These are phyloP conservation scores for Argyrosomus japonicus DNA, from an alignment of 2,113 vertebrate genomes.

Conservation along the genomic window DNA sequence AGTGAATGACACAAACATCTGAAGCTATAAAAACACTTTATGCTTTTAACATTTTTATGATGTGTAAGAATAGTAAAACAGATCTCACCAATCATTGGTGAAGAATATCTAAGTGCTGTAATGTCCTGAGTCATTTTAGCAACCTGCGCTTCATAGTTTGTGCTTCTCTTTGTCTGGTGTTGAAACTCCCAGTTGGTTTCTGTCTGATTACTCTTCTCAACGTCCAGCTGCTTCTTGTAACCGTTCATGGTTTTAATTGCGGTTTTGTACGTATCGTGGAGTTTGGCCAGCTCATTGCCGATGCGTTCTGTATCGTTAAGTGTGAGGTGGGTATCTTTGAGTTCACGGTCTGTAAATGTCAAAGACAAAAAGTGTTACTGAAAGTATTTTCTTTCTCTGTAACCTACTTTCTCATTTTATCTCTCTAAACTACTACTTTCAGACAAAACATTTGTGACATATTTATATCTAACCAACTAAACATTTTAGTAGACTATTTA, in stretches of 20 bases:
- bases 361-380: background rate
- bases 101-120: background rate
- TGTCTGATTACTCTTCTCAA: constrained; percentile 2
- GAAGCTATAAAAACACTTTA: background rate
- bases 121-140: constrained; percentile 26
- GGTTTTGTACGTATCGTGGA: constrained; percentile 1
- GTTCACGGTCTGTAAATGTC: constrained; percentile 33
- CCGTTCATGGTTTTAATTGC: background rate
- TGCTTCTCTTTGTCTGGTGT: constrained; percentile 39
- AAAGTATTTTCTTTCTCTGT: background rate
- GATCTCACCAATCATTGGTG: constrained; percentile 54
- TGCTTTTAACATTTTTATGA: background rate
- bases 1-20: background rate
- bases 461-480: too few relatives aligned
- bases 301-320: constrained; percentile 7
- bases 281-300: background rate
- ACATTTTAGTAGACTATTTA: too few relatives aligned
- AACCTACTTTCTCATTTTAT: too few relatives aligned
- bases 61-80: background rate
- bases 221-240: background rate
- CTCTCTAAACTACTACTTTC: too few relatives aligned
- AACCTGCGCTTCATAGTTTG: constrained; percentile 26
- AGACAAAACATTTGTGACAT: background rate
- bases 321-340: background rate
- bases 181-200: constrained; percentile 50